A percentile compares a stretch with the other conserved stretches of the same genome.
phyloP scores from a whole-genome alignment of 2,113 vertebrate species.

The Sylvia atricapilla region DNA sequence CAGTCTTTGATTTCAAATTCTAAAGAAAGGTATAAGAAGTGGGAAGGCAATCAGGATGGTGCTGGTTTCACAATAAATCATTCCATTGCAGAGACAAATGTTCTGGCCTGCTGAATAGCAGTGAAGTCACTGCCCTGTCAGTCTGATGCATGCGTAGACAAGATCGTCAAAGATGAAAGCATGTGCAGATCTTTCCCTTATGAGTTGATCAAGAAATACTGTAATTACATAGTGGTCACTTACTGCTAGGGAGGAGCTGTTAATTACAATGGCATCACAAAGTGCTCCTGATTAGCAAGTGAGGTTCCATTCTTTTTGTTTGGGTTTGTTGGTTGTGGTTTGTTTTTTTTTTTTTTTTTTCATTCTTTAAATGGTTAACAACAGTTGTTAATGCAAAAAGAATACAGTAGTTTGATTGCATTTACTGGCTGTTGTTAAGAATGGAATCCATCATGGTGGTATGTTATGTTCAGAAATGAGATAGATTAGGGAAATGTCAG shows the following conservation, averaged over 20 bases:
- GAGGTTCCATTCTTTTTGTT: constrained; percentile 2
- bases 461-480: neutral
- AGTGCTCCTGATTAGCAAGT: neutral
- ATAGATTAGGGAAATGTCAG: neutral
- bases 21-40: neutral
- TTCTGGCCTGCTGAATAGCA: neutral
- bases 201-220: constrained; percentile 30
- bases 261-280: constrained; percentile 18
- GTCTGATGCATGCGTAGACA: neutral
- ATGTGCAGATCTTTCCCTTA: constrained; percentile 27
- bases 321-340: neutral
- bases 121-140: neutral
- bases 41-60: neutral
- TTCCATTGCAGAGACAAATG: neutral
- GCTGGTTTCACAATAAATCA: constrained; percentile 20
- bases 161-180: constrained; percentile 28
- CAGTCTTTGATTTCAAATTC: neutral
- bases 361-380: neutral
- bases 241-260: constrained; percentile 15
- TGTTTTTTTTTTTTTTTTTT: neutral
- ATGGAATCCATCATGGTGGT: neutral
- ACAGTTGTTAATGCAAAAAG: neutral
- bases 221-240: constrained; percentile 36
- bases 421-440: neutral
- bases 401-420: neutral